A percentile compares a stretch with the other conserved stretches of the same genome.
These are phyloP conservation scores for Lutraria rhynchaena DNA, from an alignment of 1,140 invertebrate genomes.

Conservation along the genomic window DNA sequence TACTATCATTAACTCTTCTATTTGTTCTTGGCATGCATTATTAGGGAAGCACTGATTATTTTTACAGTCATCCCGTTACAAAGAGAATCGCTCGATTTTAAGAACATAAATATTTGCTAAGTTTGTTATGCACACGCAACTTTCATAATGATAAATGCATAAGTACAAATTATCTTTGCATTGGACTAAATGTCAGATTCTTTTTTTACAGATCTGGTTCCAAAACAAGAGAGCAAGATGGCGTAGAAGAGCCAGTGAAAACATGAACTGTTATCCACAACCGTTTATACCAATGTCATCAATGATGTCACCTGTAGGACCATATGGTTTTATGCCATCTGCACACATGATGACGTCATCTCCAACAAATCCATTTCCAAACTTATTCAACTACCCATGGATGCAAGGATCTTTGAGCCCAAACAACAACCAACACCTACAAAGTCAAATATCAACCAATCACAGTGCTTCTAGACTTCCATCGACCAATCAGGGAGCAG, in stretches of 20 bases:
- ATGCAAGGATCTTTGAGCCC: conserved; percentile 53
- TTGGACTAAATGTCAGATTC: too few relatives aligned
- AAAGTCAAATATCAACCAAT: conserved; percentile 27
- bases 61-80: too few relatives aligned
- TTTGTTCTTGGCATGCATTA: too few relatives aligned
- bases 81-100: too few relatives aligned
- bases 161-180: too few relatives aligned
- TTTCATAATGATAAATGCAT: too few relatives aligned
- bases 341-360: conserved; percentile 50
- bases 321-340: conserved; percentile 43
- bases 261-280: conserved; percentile 41
- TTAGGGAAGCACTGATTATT: too few relatives aligned
- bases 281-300: conserved; percentile 44
- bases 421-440: conserved; percentile 42
- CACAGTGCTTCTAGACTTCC: conserved; percentile 19
- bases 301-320: conserved; percentile 39
- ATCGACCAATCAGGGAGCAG: conserved; percentile 25
- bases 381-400: conserved; percentile 51
- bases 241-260: conserved; percentile 60
- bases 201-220: conserved; percentile 63
- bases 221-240: conserved; percentile 66
- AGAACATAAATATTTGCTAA: too few relatives aligned
- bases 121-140: too few relatives aligned
- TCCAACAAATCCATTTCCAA: background rate
- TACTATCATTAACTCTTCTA: too few relatives aligned